Evolutionary conservation across 2,888 invertebrate species (phyloP).

Genomic region (Arrhopalites spinosus): DNA sequence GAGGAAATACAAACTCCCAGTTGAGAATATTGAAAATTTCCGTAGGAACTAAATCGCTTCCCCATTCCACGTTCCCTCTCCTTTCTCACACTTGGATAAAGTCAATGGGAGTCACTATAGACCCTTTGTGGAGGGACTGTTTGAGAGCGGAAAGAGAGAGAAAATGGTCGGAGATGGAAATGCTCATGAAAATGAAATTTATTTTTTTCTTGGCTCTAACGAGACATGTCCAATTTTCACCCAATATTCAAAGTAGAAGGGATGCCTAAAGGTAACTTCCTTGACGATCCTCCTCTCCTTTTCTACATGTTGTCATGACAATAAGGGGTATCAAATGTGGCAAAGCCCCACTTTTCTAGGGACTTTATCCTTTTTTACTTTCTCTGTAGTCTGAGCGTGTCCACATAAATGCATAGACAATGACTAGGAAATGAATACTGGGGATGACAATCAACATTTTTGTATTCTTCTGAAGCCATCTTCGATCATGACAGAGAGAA

Average conservation of each 20-base stretch:
- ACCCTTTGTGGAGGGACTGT: background rate
- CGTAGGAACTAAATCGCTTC: background rate
- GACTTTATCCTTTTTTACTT: too few relatives aligned
- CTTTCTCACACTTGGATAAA: background rate
- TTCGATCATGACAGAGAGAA: background rate
- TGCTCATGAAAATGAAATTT: slow-evolving; percentile 25
- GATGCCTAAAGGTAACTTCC: too few relatives aligned
- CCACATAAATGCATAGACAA: slow-evolving; percentile 26
- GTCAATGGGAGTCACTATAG: background rate
- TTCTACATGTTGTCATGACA: too few relatives aligned
- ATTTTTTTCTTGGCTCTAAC: slow-evolving; percentile 13
- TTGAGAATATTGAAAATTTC: background rate
- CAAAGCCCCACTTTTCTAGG: too few relatives aligned
- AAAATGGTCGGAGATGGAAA: background rate
- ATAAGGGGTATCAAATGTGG: too few relatives aligned
- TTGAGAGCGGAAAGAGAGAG: background rate
- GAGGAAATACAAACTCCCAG: too few relatives aligned
- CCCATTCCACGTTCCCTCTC: background rate
- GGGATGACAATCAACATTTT: slow-evolving; percentile 9
- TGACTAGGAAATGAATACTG: slow-evolving; percentile 22
- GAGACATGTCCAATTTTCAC: background rate
- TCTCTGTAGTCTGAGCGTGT: too few relatives aligned
- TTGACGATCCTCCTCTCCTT: too few relatives aligned
- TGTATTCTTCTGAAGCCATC: background rate
- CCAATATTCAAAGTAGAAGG: too few relatives aligned